Percentiles rank a stretch among this genome's conserved stretches.
Conservation (phyloP, 2,113 vertebrate species). For the Hippocampus abdominalis region DNA sequence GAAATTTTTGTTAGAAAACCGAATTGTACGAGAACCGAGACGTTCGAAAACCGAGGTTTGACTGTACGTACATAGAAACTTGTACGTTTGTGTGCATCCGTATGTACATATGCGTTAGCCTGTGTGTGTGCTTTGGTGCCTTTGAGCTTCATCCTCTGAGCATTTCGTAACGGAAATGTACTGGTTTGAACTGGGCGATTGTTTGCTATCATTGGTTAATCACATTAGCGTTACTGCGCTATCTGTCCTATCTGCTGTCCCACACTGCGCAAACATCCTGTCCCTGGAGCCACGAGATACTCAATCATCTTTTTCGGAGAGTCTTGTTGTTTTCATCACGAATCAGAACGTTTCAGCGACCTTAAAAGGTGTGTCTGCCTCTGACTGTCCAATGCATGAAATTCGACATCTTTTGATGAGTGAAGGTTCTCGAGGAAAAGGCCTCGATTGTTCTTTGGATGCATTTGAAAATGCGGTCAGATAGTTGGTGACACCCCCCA, state of each 20-base stretch:
- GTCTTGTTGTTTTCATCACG: background rate
- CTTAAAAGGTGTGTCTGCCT: too few species aligned
- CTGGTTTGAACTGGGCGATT: background rate
- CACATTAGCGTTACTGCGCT: background rate
- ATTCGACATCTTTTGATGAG: background rate
- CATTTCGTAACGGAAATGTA: background rate
- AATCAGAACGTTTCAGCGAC: too few species aligned
- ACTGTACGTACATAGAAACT: too few species aligned
- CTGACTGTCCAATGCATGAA: too few species aligned
- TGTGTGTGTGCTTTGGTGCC: background rate
- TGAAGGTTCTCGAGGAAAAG: background rate
- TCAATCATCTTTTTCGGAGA: background rate
- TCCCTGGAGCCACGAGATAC: background rate
- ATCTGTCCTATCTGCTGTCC: background rate
- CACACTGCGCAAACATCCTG: background rate
- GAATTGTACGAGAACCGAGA: too few species aligned
- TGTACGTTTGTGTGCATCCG: too few species aligned
- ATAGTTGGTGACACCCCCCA: conserved; percentile 24
- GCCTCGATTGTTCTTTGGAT: background rate
- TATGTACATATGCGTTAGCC: background rate
- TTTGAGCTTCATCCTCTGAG: background rate
- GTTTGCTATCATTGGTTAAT: background rate
- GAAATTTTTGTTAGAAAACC: too few species aligned
- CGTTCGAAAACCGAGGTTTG: too few species aligned
- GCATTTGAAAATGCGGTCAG: background rate